Evolutionary conservation across 2,113 vertebrate species (phyloP).

Genomic region (Bombycilla garrulus): DNA sequence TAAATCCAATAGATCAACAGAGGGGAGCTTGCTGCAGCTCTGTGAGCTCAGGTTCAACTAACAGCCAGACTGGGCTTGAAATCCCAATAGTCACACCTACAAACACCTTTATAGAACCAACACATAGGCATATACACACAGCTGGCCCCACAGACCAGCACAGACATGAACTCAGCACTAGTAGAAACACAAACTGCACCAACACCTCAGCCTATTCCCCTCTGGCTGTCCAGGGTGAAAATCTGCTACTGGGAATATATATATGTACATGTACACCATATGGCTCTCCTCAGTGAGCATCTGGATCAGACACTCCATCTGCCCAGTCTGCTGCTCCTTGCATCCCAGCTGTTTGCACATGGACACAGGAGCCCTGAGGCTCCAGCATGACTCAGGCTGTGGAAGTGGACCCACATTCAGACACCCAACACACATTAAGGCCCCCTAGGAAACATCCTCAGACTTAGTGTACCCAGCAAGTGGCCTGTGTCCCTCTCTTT

Average conservation of each 20-base stretch:
- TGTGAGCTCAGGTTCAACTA: neutral
- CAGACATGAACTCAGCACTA: neutral
- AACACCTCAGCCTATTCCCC: neutral
- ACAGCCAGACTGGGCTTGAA: neutral
- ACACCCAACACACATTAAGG: neutral
- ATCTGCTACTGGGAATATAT: neutral
- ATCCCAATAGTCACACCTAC: neutral
- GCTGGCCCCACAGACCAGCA: neutral
- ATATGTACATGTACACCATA: too few relatives aligned
- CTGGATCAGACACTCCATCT: neutral
- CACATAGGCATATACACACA: neutral
- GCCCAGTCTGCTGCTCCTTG: neutral
- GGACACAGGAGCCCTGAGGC: neutral
- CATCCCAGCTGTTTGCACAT: neutral
- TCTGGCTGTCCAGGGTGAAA: neutral
- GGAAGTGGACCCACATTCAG: neutral
- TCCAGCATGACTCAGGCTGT: neutral
- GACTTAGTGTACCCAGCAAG: neutral
- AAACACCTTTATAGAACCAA: neutral
- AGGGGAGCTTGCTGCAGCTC: neutral
- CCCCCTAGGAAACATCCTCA: neutral
- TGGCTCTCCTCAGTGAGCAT: neutral
- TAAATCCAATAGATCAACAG: neutral
- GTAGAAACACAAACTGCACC: neutral
- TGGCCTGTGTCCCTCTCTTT: neutral